Percentiles rank a stretch among this genome's conserved stretches.
phyloP scores from a whole-genome alignment of 64 coral and sea anemone species.

The Acropora tenuis region DNA sequence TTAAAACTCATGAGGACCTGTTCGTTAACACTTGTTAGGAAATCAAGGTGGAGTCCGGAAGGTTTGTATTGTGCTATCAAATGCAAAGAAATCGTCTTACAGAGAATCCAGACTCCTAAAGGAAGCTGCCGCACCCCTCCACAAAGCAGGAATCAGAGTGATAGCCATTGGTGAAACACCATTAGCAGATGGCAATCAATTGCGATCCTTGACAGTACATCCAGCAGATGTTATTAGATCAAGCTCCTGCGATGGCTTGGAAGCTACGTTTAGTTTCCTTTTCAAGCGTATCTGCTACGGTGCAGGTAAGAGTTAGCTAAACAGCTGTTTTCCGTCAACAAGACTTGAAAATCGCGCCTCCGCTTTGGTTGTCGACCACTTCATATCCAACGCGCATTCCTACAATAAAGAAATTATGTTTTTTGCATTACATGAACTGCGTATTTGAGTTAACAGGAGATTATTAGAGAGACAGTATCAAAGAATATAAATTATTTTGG shows the following conservation, averaged over 20 bases:
- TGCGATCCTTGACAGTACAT: slow-evolving; percentile 37
- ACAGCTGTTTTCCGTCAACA: too few species aligned
- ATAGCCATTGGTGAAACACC: slow-evolving; percentile 66
- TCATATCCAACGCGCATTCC: too few species aligned
- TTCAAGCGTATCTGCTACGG: slow-evolving; percentile 14
- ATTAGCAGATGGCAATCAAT: slow-evolving; percentile 32
- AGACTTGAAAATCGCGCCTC: too few species aligned
- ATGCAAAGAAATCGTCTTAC: slow-evolving; percentile 17
- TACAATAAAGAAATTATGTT: too few species aligned
- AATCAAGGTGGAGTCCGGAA: slow-evolving; percentile 45
- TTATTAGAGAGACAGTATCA: too few species aligned
- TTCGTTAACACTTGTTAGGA: not conserved
- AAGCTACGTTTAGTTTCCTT: slow-evolving; percentile 4
- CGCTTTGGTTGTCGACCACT: too few species aligned
- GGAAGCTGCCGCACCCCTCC: slow-evolving; percentile 62
- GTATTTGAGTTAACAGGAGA: too few species aligned
- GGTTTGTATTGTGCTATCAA: slow-evolving; percentile 50
- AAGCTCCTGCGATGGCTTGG: slow-evolving; percentile 19
- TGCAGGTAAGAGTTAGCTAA: slow-evolving; percentile 1
- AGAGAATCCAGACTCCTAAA: slow-evolving; percentile 8
- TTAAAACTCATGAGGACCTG: not conserved
- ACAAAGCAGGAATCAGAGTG: slow-evolving; percentile 59
- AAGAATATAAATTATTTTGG: too few species aligned
- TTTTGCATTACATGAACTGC: too few species aligned
- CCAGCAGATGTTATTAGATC: slow-evolving; percentile 52